These are phyloP conservation scores for Scrobipalpa atriplicella DNA, from an alignment of 2,888 invertebrate genomes.

Conservation along the genomic window DNA sequence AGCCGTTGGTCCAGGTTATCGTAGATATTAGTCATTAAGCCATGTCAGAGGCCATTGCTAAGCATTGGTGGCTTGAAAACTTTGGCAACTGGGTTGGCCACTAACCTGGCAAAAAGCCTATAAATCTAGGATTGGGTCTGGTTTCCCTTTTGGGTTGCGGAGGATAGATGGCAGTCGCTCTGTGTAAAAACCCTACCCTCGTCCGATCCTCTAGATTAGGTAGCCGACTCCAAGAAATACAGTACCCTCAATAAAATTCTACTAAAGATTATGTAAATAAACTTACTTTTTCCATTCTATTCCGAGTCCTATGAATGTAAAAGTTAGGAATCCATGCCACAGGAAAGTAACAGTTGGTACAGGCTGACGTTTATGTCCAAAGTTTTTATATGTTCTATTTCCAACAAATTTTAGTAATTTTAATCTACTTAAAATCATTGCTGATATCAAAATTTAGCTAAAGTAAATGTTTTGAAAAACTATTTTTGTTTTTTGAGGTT, in stretches of 20 bases:
- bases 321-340: constrained; percentile 74
- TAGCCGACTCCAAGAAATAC: neutral
- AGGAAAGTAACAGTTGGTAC: constrained; percentile 57
- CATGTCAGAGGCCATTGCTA: too few relatives aligned
- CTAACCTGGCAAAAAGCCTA: too few relatives aligned
- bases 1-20: too few relatives aligned
- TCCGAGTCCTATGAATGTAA: constrained; percentile 63
- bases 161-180: too few relatives aligned
- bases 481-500: too few relatives aligned
- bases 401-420: constrained; percentile 33
- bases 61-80: too few relatives aligned
- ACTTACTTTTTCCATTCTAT: constrained; percentile 68
- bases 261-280: neutral
- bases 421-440: constrained; percentile 22
- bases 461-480: neutral
- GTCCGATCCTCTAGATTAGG: neutral
- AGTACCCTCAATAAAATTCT: neutral
- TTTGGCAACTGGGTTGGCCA: too few relatives aligned
- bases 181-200: neutral
- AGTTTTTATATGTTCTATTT: constrained; percentile 65
- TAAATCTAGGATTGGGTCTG: too few relatives aligned
- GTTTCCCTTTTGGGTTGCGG: too few relatives aligned
- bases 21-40: too few relatives aligned
- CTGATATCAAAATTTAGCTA: too few relatives aligned
- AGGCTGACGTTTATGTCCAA: constrained; percentile 71